A percentile compares a stretch with the other conserved stretches of the same genome.
Evolutionary conservation across 2,888 invertebrate species (phyloP).

Genomic region (Aphodius granarius): DNA sequence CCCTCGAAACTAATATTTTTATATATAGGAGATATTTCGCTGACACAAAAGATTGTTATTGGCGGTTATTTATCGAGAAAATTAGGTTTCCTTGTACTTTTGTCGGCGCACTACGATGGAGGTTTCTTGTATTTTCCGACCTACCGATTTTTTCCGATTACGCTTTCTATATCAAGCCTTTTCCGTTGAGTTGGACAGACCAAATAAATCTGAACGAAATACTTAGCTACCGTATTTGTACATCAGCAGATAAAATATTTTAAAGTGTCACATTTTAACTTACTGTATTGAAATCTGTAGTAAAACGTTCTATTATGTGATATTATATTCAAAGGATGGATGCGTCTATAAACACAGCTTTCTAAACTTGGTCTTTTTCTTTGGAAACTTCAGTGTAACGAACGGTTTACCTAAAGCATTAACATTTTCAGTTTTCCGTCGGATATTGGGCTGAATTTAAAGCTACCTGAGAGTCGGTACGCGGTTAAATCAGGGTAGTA

Average conservation of each 20-base stretch:
- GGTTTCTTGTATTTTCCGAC: not conserved
- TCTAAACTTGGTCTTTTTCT: not conserved
- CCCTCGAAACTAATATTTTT: not conserved
- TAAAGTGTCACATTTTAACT: no score
- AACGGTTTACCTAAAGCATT: not conserved
- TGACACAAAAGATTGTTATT: constrained; percentile 6
- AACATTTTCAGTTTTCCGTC: not conserved
- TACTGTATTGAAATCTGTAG: no score
- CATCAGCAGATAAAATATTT: no score
- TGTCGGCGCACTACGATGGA: not conserved
- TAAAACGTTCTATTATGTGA: no score
- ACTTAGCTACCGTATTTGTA: not conserved
- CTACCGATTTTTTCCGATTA: not conserved
- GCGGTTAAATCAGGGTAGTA: not conserved
- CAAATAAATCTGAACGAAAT: not conserved
- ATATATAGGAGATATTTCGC: not conserved
- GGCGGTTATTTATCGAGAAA: constrained; percentile 9
- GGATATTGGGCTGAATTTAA: not conserved
- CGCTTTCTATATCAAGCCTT: not conserved
- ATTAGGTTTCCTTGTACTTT: constrained; percentile 9
- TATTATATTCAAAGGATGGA: no score
- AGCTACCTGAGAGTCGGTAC: not conserved
- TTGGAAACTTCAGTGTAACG: not conserved
- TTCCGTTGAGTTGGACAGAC: not conserved
- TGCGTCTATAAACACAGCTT: not conserved